These are phyloP conservation scores for Cyphomyrmex costatus DNA, from an alignment of 1,140 invertebrate genomes.

Conservation along the genomic window DNA sequence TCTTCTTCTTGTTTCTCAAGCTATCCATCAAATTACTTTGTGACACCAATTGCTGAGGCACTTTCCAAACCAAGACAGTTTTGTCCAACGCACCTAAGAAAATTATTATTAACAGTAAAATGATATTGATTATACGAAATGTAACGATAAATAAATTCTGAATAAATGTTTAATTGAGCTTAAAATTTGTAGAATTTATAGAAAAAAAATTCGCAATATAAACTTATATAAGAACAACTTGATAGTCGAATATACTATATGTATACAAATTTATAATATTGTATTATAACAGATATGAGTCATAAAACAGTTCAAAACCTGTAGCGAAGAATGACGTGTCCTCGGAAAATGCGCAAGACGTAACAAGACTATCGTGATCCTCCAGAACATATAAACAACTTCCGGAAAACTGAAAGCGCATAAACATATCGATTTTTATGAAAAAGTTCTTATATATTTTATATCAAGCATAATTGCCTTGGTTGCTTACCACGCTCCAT, in stretches of 20 bases:
- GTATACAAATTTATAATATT: constrained; percentile 4
- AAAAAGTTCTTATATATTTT: not conserved
- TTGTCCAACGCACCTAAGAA: constrained; percentile 86
- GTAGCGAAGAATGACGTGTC: constrained; percentile 87
- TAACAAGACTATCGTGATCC: constrained; percentile 87
- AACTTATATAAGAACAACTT: not conserved
- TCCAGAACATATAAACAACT: constrained; percentile 88
- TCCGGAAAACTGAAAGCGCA: constrained; percentile 83
- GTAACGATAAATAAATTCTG: not conserved
- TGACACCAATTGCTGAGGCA: constrained; percentile 87
- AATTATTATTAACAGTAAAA: constrained; percentile 10
- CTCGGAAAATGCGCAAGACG: constrained; percentile 87
- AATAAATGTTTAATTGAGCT: not conserved
- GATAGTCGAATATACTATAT: not conserved
- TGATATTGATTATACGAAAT: constrained; percentile 2
- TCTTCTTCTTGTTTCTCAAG: constrained; percentile 80
- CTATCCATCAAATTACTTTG: constrained; percentile 81
- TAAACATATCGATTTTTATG: not conserved
- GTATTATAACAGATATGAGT: not conserved
- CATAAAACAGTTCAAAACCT: constrained; percentile 79
- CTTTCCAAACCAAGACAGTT: constrained; percentile 87
- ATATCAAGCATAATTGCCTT: constrained; percentile 16
- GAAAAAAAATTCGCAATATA: not conserved
- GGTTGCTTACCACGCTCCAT: constrained; percentile 88
- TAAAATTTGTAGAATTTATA: not conserved